Percentiles rank a stretch among this genome's conserved stretches.
Evolutionary conservation across 2,113 vertebrate species (phyloP).

Genomic region (Paratilapia polleni): DNA sequence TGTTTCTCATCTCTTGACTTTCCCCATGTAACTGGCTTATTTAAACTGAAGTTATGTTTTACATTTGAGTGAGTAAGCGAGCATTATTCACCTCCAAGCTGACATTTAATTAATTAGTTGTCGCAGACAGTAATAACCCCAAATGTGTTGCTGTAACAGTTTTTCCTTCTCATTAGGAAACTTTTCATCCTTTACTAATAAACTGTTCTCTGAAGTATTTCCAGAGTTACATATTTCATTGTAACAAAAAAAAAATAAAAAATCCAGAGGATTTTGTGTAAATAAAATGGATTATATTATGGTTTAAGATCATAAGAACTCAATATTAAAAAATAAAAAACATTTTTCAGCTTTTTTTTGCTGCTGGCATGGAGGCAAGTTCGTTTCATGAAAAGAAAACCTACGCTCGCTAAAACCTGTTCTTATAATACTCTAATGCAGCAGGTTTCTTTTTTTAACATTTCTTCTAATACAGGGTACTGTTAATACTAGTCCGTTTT

Average conservation of each 20-base stretch:
- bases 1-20: neutral
- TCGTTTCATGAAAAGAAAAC: slow-evolving; percentile 12
- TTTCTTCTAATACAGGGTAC: neutral
- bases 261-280: neutral
- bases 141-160: neutral
- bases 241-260: neutral
- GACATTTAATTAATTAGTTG: neutral
- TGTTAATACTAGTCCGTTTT: slow-evolving; percentile 7
- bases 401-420: neutral
- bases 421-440: neutral
- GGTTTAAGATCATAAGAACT: neutral
- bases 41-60: no score
- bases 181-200: neutral
- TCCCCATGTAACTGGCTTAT: neutral
- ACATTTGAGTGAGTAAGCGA: neutral
- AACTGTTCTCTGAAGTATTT: neutral
- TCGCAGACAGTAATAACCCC: neutral
- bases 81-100: neutral
- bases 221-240: neutral
- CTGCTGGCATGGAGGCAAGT: slow-evolving; percentile 33
- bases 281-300: slow-evolving; percentile 20
- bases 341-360: neutral
- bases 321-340: slow-evolving; percentile 39
- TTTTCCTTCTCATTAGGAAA: neutral
- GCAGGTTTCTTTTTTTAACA: neutral